phyloP scores from a whole-genome alignment of 2,797 vertebrate species.

The Neopelma chrysocephalum region DNA sequence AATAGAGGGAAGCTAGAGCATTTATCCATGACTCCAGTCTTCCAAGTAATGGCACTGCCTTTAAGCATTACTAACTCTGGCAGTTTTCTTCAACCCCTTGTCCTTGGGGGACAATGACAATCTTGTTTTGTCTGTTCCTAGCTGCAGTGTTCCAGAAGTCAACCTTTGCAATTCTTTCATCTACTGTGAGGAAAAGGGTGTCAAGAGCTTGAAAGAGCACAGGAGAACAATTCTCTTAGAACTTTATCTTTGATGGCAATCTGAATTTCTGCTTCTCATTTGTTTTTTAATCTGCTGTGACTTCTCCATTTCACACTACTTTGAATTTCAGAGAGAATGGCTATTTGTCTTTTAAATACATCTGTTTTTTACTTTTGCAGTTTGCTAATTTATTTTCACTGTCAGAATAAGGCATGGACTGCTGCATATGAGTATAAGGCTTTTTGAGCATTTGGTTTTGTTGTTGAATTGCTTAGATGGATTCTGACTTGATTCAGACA shows the following conservation, averaged over 20 bases:
- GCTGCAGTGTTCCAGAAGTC: not conserved
- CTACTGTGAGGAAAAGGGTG: not conserved
- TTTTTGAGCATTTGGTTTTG: not conserved
- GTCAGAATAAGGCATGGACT: not conserved
- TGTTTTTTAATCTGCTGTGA: slow-evolving; percentile 42
- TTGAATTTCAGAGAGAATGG: not conserved
- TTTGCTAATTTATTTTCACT: slow-evolving; percentile 19
- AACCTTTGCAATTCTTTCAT: not conserved
- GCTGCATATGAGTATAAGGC: not conserved
- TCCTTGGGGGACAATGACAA: not conserved
- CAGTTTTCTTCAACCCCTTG: not conserved
- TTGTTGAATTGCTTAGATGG: not conserved
- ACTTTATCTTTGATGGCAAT: not conserved
- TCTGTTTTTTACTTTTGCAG: not conserved
- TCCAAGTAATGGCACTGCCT: not conserved
- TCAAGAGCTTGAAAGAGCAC: not conserved
- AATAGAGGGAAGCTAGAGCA: not conserved
- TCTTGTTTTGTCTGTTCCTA: not conserved
- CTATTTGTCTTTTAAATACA: slow-evolving; percentile 11
- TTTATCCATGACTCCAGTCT: not conserved
- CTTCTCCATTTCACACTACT: slow-evolving; percentile 30
- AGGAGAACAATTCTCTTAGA: not conserved
- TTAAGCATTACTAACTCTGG: not conserved
- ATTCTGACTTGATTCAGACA: not conserved
- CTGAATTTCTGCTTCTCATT: not conserved